phyloP scores from a whole-genome alignment of 2,888 invertebrate species.

The Gymnosoma rotundatum region DNA sequence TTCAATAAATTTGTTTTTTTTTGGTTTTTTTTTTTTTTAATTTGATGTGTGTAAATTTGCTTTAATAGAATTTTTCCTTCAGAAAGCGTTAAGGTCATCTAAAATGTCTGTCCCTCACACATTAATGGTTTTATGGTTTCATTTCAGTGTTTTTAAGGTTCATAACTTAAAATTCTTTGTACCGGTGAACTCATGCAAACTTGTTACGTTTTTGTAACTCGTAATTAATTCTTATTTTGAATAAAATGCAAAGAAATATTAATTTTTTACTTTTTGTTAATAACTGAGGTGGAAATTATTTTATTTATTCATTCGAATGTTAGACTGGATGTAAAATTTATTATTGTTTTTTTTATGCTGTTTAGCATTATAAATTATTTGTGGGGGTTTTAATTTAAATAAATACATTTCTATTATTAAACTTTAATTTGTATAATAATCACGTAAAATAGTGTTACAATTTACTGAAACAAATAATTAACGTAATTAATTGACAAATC shows the following conservation, averaged over 20 bases:
- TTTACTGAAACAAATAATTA: slow-evolving; percentile 6
- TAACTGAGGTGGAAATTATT: slow-evolving; percentile 56
- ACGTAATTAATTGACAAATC: neutral
- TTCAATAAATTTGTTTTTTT: neutral
- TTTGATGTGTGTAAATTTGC: too few species aligned
- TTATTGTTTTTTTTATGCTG: neutral
- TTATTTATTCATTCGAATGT: slow-evolving; percentile 1
- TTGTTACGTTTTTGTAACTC: slow-evolving; percentile 12
- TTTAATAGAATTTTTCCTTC: slow-evolving; percentile 48
- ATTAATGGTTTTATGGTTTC: slow-evolving; percentile 6
- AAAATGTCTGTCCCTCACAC: slow-evolving; percentile 22
- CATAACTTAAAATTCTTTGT: neutral
- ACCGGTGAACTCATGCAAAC: slow-evolving; percentile 10
- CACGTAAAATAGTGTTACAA: slow-evolving; percentile 36
- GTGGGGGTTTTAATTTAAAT: neutral
- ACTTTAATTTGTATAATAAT: slow-evolving; percentile 37
- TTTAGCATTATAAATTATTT: slow-evolving; percentile 23
- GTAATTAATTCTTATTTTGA: neutral
- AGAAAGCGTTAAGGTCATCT: slow-evolving; percentile 38
- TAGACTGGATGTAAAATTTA: neutral
- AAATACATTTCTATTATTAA: neutral
- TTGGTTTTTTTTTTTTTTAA: too few species aligned
- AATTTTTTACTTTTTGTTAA: slow-evolving; percentile 9
- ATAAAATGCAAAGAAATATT: neutral
- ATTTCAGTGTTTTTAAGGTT: neutral